phyloP scores from a whole-genome alignment of 2,113 vertebrate genomes.

The Stigmatopora argus region DNA sequence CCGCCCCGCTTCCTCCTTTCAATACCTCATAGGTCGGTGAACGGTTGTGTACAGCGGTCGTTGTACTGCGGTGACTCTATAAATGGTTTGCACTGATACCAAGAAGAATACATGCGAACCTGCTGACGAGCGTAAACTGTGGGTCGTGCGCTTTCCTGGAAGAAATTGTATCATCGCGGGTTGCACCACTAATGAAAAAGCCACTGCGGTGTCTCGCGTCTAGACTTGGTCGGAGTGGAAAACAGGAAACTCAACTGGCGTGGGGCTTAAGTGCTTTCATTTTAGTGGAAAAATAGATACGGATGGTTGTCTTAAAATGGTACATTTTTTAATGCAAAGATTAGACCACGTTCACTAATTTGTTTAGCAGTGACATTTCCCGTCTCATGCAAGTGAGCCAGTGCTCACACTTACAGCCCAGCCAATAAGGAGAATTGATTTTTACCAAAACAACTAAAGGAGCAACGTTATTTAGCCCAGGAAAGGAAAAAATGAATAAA shows the following conservation, averaged over 20 bases:
- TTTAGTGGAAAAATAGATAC: background rate
- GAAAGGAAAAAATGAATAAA: too few species aligned
- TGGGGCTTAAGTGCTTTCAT: background rate
- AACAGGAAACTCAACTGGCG: constrained; percentile 40
- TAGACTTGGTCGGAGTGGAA: constrained; percentile 48
- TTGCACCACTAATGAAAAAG: constrained; percentile 41
- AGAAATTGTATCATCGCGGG: constrained; percentile 26
- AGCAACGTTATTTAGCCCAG: too few species aligned
- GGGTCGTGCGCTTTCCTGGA: constrained; percentile 47
- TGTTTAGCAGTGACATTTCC: background rate
- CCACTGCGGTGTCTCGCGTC: constrained; percentile 43
- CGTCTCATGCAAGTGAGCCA: background rate
- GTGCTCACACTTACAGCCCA: background rate
- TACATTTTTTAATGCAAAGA: background rate
- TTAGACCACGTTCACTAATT: background rate
- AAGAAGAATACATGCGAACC: constrained; percentile 9
- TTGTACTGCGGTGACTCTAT: constrained; percentile 34
- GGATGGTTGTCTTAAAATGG: background rate
- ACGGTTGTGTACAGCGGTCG: constrained; percentile 42
- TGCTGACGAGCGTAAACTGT: constrained; percentile 42
- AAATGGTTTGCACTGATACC: constrained; percentile 40
- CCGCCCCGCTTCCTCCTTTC: constrained; percentile 38
- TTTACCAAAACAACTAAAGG: background rate
- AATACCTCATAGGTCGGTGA: constrained; percentile 34
- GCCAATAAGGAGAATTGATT: background rate